phyloP scores from a whole-genome alignment of 2,888 invertebrate genomes.

The Tetragonula carbonaria region DNA sequence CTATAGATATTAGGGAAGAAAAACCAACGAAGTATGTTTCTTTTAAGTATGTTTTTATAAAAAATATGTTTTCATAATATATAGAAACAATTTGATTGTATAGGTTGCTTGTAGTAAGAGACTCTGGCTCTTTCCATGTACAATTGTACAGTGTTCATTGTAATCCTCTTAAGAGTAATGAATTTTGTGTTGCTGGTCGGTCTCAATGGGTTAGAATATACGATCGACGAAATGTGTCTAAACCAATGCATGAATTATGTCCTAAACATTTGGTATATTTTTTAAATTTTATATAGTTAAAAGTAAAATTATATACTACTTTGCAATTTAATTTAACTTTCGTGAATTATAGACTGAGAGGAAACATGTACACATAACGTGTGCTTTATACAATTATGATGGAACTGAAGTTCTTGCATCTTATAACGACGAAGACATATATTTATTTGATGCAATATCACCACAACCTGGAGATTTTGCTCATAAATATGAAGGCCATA shows the following conservation, averaged over 20 bases:
- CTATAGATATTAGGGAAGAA: slow-evolving; percentile 91
- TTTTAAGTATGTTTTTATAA: background rate
- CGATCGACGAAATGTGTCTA: slow-evolving; percentile 87
- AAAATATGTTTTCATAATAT: background rate
- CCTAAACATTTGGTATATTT: slow-evolving; percentile 57
- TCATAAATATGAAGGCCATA: slow-evolving; percentile 88
- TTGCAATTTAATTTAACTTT: background rate
- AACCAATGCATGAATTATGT: slow-evolving; percentile 84
- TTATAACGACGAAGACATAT: slow-evolving; percentile 97
- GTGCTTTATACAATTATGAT: slow-evolving; percentile 95
- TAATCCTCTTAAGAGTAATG: slow-evolving; percentile 91
- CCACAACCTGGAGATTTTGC: slow-evolving; percentile 83
- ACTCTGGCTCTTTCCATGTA: slow-evolving; percentile 86
- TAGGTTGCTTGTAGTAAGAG: slow-evolving; percentile 86
- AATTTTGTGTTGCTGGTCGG: slow-evolving; percentile 93
- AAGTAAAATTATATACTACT: background rate
- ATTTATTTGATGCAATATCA: slow-evolving; percentile 90
- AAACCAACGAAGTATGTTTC: slow-evolving; percentile 86
- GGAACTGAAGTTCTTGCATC: slow-evolving; percentile 96
- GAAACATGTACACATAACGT: slow-evolving; percentile 90
- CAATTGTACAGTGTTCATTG: slow-evolving; percentile 95
- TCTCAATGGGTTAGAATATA: slow-evolving; percentile 92
- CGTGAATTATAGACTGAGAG: slow-evolving; percentile 71
- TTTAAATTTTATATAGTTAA: background rate
- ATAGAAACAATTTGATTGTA: slow-evolving; percentile 28